These are phyloP conservation scores for Aphelenchoides fujianensis DNA, from an alignment of 1,140 invertebrate genomes.

Conservation along the genomic window DNA sequence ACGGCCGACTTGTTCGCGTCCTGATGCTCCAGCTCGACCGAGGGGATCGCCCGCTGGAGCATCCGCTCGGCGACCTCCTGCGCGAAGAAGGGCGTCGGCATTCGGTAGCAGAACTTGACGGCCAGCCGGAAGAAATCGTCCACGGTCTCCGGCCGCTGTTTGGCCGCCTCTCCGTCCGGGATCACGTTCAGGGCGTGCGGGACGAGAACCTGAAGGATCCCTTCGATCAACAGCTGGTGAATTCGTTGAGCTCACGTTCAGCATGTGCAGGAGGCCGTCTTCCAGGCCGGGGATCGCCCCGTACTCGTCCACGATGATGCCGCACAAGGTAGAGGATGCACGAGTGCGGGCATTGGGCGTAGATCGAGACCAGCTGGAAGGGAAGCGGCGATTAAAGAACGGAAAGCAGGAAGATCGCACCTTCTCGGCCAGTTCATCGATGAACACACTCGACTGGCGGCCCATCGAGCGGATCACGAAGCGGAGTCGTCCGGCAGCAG, in stretches of 20 bases:
- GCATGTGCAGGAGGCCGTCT: conserved; percentile 76
- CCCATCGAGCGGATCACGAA: conserved; percentile 83
- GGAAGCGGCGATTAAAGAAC: conserved; percentile 7
- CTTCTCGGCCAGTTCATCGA: conserved; percentile 77
- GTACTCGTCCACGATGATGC: conserved; percentile 92
- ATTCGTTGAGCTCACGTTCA: conserved; percentile 65
- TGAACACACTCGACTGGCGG: conserved; percentile 73
- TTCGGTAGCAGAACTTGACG: conserved; percentile 71
- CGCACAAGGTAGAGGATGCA: conserved; percentile 90
- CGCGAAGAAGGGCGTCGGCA: conserved; percentile 76
- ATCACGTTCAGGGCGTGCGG: conserved; percentile 78
- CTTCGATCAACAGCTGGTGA: conserved; percentile 16
- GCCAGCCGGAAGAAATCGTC: conserved; percentile 91
- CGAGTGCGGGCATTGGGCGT: conserved; percentile 78
- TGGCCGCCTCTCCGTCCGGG: conserved; percentile 71
- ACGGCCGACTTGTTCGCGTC: conserved; percentile 74
- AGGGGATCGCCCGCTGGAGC: conserved; percentile 77
- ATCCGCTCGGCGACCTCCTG: conserved; percentile 72
- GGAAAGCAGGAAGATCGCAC: conserved; percentile 61
- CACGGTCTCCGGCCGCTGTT: conserved; percentile 91
- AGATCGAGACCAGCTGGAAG: too few species aligned
- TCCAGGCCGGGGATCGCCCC: conserved; percentile 72
- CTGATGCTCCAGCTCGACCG: conserved; percentile 81
- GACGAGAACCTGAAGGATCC: conserved; percentile 72
- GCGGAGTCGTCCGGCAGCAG: conserved; percentile 80